Evolutionary conservation across 37 sponge, comb jelly and placozoan genomes (phyloP).

Genomic region (Mnemiopsis leidyi): DNA sequence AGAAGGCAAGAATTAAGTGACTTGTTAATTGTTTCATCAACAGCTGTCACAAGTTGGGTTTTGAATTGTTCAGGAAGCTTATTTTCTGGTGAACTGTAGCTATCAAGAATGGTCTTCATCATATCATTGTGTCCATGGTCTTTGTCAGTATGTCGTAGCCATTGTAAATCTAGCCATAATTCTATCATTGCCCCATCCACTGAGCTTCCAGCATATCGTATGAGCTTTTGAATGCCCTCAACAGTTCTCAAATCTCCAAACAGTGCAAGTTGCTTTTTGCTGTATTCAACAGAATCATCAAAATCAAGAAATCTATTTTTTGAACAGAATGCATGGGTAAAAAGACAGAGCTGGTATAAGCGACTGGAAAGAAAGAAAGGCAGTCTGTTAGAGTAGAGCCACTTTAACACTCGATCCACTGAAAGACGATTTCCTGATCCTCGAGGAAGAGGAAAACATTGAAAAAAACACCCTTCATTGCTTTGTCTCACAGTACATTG

Average conservation of each 20-base stretch:
- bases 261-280: constrained; percentile 24
- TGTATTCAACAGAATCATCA: constrained; percentile 30
- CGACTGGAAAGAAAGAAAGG: constrained; percentile 42
- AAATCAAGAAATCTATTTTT: constrained; percentile 2
- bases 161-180: constrained; percentile 56
- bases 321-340: constrained; percentile 8
- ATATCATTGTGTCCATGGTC: constrained; percentile 51
- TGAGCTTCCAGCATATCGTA: constrained; percentile 49
- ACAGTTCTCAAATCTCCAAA: constrained; percentile 55
- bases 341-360: constrained; percentile 52
- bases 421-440: neutral
- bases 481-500: constrained; percentile 30
- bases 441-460: neutral
- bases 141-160: constrained; percentile 18
- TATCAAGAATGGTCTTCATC: constrained; percentile 4
- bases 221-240: constrained; percentile 59
- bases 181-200: constrained; percentile 51
- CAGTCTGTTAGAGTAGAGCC: constrained; percentile 12
- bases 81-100: neutral
- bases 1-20: constrained; percentile 23
- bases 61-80: constrained; percentile 19
- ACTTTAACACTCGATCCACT: constrained; percentile 9
- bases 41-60: neutral
- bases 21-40: neutral
- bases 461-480: constrained; percentile 24